Evolutionary conservation across 2,113 vertebrate species (phyloP), one percentile per base, ranked within the genome.

Genomic region (Petrocephalus microphthalmus): DNA sequence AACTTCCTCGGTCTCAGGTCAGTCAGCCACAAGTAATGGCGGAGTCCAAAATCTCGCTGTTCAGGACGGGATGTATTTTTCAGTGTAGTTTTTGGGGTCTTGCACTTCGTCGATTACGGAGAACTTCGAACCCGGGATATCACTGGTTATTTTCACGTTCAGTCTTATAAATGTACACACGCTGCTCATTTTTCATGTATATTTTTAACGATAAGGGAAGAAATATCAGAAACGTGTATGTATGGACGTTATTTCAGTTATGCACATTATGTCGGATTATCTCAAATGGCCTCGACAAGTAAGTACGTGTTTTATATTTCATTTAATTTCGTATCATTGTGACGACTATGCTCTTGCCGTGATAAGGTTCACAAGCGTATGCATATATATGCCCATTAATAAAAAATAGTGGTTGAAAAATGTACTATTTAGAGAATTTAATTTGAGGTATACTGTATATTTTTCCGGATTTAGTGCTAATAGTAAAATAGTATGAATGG

Each of bases 81-180:
- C 7, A 71, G 78, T 49, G 84, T 87, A 88, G 82, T 84, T 88
- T 84, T 49, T 37, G 25, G 71, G 89, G 54, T 84, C 85, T 47
- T 89, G 89, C 49, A 88, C 49, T 45, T 84, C 67, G 54, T 88
- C 84, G 64, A 87, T 74, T 57, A 87, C 57, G 88, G 84, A 88
- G 88, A 57, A 89, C 51, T 7, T 47, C 89, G 74, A 74, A 88
- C 84, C 42, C 1, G 89, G 92, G 93, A 94, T 91, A 82, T 87
- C 88, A 87, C 88, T 10, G 45, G 47, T 51, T n/a, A 8, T 45
- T 54, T 45, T 74, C 84, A 11, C 49, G 25, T 45, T 86, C 88
- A 53, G 20, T 45, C 7, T 78, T 53, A 22, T 56, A 29, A 53
- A 56, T 22, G 1, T 45, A 60, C 45, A 33, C 87, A 10, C 19